A percentile compares a stretch with the other conserved stretches of the same genome.
These are phyloP conservation scores for Cisticola juncidis DNA, from an alignment of 2,113 vertebrate genomes.

Conservation along the genomic window DNA sequence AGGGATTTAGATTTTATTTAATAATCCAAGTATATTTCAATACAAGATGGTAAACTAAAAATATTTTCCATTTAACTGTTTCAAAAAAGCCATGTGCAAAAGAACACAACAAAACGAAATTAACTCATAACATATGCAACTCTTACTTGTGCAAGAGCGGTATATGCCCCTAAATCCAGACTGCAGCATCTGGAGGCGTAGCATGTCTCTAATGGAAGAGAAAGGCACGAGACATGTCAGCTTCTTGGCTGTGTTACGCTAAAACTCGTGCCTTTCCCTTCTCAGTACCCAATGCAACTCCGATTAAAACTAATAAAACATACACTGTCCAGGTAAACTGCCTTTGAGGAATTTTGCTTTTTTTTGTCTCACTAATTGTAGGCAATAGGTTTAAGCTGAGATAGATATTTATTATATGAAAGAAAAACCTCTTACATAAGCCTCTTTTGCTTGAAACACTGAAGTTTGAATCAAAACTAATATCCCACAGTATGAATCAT, in stretches of 20 bases:
- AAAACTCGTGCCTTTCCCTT: neutral
- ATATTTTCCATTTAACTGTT: slow-evolving; percentile 62
- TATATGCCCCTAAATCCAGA: slow-evolving; percentile 51
- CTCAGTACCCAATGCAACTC: neutral
- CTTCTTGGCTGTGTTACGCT: neutral
- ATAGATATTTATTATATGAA: neutral
- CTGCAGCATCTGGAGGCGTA: slow-evolving; percentile 62
- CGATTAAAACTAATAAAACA: slow-evolving; percentile 2
- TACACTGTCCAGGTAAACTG: slow-evolving; percentile 22
- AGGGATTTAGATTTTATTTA: slow-evolving; percentile 36
- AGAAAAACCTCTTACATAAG: neutral
- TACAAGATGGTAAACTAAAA: slow-evolving; percentile 56
- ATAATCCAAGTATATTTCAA: slow-evolving; percentile 51
- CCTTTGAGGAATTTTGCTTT: neutral
- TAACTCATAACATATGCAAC: slow-evolving; percentile 64
- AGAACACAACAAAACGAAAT: slow-evolving; percentile 60
- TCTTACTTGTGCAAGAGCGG: slow-evolving; percentile 51
- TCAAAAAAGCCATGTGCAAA: slow-evolving; percentile 56
- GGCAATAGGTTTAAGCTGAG: neutral
- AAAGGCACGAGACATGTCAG: slow-evolving; percentile 46
- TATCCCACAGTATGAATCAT: neutral
- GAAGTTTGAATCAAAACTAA: neutral
- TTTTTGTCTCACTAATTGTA: neutral
- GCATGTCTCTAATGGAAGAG: slow-evolving; percentile 50
- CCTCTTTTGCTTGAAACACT: neutral